phyloP scores from a whole-genome alignment of 2,888 invertebrate genomes.

The Nineta flava region DNA sequence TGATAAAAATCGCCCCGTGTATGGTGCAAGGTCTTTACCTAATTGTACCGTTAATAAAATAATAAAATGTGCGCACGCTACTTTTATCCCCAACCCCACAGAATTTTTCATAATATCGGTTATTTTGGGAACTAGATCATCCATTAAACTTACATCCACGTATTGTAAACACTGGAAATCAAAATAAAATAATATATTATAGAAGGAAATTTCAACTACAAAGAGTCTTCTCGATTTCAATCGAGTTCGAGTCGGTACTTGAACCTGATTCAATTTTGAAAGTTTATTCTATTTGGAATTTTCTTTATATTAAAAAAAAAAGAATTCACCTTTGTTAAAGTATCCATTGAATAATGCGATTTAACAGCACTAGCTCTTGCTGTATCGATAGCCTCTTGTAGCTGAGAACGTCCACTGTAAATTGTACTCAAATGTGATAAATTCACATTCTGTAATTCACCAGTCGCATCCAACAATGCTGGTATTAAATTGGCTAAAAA shows the following conservation, averaged over 20 bases:
- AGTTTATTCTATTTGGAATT: no score
- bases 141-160: conserved; percentile 59
- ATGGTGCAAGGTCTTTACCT: conserved; percentile 37
- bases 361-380: conserved; percentile 66
- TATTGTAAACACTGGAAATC: conserved; percentile 42
- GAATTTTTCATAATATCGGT: conserved; percentile 67
- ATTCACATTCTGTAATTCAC: conserved; percentile 68
- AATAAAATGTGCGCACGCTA: conserved; percentile 65
- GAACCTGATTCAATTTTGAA: no score
- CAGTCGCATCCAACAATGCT: conserved; percentile 70
- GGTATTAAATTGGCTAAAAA: conserved; percentile 69
- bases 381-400: conserved; percentile 63
- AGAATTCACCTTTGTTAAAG: conserved; percentile 55
- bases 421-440: conserved; percentile 66
- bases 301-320: no score
- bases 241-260: no score
- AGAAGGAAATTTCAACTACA: background rate
- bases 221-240: background rate
- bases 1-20: conserved; percentile 43
- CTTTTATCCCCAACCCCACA: conserved; percentile 70
- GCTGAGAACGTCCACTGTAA: conserved; percentile 45
- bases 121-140: conserved; percentile 63
- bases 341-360: conserved; percentile 77
- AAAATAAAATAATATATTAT: conserved; percentile 6
- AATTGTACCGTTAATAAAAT: conserved; percentile 42